These are phyloP conservation scores for Heliothis peltigera DNA, from an alignment of 2,888 invertebrate genomes.

Conservation along the genomic window DNA sequence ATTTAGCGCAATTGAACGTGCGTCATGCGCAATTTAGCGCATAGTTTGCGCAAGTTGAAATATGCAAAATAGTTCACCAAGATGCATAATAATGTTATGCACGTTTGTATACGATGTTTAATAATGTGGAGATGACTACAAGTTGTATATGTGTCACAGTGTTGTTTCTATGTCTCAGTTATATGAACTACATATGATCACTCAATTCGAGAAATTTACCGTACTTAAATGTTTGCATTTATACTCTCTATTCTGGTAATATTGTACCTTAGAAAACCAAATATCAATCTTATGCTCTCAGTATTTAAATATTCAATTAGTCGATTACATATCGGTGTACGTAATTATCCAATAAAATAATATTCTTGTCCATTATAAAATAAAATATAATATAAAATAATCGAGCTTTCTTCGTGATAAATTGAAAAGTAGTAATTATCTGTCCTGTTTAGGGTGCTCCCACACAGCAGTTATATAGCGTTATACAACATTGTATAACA, in stretches of 20 bases:
- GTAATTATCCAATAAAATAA: not conserved
- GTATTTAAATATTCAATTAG: too few species aligned
- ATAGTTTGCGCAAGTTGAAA: not conserved
- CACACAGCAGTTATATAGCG: too few species aligned
- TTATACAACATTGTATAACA: too few species aligned
- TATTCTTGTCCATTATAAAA: not conserved
- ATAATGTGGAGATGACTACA: constrained; percentile 5
- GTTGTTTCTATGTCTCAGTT: too few species aligned
- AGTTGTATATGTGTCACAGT: not conserved
- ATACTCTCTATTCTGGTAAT: not conserved
- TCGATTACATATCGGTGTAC: not conserved
- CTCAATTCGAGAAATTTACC: not conserved
- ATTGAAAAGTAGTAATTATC: constrained; percentile 4
- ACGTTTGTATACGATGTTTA: constrained; percentile 8
- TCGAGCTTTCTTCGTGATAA: constrained; percentile 47
- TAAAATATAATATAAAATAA: constrained; percentile 10
- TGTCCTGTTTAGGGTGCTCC: too few species aligned
- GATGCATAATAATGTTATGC: not conserved
- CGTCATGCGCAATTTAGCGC: not conserved
- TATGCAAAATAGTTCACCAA: not conserved
- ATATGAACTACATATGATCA: not conserved
- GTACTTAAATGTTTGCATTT: not conserved
- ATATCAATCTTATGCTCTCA: too few species aligned
- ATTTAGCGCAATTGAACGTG: not conserved
- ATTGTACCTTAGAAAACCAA: not conserved